Evolutionary conservation across 2,888 invertebrate species (phyloP), one percentile per base, ranked within the genome.

Genomic region (Ormyrus nitidulus): DNA sequence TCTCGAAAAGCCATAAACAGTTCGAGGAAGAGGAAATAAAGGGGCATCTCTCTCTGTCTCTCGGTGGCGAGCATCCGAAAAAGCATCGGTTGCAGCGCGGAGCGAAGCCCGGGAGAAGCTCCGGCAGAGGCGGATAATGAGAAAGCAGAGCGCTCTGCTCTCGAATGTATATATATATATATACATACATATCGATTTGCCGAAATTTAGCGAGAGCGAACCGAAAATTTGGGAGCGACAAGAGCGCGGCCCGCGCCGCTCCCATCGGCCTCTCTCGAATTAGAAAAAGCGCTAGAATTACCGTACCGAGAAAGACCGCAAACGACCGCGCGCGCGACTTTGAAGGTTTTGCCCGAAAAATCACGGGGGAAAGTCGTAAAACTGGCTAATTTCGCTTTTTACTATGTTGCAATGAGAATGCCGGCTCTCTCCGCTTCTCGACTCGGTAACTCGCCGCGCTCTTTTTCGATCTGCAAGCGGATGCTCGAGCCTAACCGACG

Each of bases 11-110:
- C 77, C 77, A 81, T 81, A 81, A 81, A 81, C 73, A 81, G 77
- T 81, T 81, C 81, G 81, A 34, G 54, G 81, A 81, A 81, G 81
- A 75, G 64, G 69, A 76, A 81, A 81, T 79, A 56, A 81, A 64
- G 68, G 69, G 76, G 72, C 51, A 58, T 48, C 46, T n/a, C 34
- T 34, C 34, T 34, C 34, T 34, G 4, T 34, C 34, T 34, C 13
- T 64, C 68, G 49, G 34, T 77, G 58, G 70, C 70, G 70, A 49
- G 64, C n/a, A 44, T 8, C 48, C 73, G 71, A 69, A 69, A 73
- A 59, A 70, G 46, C 77, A 74, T 77, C 77, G 77, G 62, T 62
- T 74, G 75, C 73, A 77, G 58, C 56, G 51, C 49, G 69, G 34
- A 11, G 58, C 46, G 70, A 59, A 68, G 46, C 61, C 7, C 9